Conservation (phyloP, 2,113 vertebrate species). For the Dascyllus trimaculatus region DNA sequence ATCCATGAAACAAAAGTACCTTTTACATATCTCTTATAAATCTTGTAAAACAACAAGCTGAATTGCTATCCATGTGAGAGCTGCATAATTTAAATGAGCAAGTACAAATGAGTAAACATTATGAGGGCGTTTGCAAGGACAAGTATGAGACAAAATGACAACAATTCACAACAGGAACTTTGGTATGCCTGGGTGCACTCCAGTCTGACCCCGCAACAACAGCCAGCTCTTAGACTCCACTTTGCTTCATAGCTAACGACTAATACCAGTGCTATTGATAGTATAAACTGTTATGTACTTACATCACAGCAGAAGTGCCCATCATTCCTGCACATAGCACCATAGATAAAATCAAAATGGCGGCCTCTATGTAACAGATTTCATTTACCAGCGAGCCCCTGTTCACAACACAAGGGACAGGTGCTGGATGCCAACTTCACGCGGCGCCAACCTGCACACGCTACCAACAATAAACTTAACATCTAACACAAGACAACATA, state of each 20-base stretch:
- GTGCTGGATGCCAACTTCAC: slow-evolving; percentile 62
- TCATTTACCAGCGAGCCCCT: slow-evolving; percentile 57
- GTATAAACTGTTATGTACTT: slow-evolving; percentile 51
- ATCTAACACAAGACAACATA: slow-evolving; percentile 85
- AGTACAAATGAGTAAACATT: slow-evolving; percentile 72
- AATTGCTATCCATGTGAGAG: slow-evolving; percentile 53
- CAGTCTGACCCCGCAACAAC: slow-evolving; percentile 62
- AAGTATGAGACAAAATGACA: slow-evolving; percentile 45
- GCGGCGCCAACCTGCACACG: slow-evolving; percentile 60
- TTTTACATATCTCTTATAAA: slow-evolving; percentile 51
- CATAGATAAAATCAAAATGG: slow-evolving; percentile 62
- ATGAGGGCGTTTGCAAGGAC: slow-evolving; percentile 46
- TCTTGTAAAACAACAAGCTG: slow-evolving; percentile 54
- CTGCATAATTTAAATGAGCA: slow-evolving; percentile 67
- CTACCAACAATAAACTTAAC: slow-evolving; percentile 69
- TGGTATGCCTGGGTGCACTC: slow-evolving; percentile 69
- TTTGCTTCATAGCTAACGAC: slow-evolving; percentile 31
- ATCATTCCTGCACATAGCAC: slow-evolving; percentile 73
- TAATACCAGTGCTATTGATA: slow-evolving; percentile 56
- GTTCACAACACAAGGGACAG: slow-evolving; percentile 60
- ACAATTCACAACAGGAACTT: slow-evolving; percentile 70
- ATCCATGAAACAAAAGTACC: slow-evolving; percentile 69
- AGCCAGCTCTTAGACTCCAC: slow-evolving; percentile 52
- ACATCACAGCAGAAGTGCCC: slow-evolving; percentile 64
- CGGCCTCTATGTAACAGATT: slow-evolving; percentile 74